phyloP scores from a whole-genome alignment of 2,888 invertebrate genomes.

The Phortica okadai region DNA sequence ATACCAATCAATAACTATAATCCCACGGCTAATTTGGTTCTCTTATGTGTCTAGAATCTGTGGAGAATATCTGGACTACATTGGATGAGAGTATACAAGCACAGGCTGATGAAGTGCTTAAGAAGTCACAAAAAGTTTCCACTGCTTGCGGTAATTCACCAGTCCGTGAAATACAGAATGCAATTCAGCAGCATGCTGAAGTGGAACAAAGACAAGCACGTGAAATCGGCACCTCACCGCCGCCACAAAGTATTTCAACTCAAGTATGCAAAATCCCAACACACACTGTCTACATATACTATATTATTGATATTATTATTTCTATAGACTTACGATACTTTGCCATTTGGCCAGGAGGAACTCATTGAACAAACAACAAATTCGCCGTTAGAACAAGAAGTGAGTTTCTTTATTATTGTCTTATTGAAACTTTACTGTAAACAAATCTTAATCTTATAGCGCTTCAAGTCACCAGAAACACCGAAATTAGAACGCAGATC shows the following conservation, averaged over 20 bases:
- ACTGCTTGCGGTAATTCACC: conserved; percentile 83
- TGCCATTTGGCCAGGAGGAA: conserved; percentile 51
- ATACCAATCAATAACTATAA: conserved; percentile 49
- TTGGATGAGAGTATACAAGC: conserved; percentile 75
- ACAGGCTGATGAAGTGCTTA: conserved; percentile 67
- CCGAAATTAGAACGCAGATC: conserved; percentile 57
- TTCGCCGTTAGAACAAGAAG: conserved; percentile 34
- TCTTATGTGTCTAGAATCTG: conserved; percentile 60
- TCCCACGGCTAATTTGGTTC: conserved; percentile 34
- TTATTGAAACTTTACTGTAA: background rate
- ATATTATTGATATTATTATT: no score
- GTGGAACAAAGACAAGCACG: conserved; percentile 48
- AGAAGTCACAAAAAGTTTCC: conserved; percentile 75
- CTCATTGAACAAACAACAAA: conserved; percentile 40
- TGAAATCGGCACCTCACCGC: conserved; percentile 89
- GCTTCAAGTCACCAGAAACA: conserved; percentile 51
- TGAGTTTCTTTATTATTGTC: background rate
- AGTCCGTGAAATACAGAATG: conserved; percentile 76
- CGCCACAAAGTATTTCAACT: conserved; percentile 91
- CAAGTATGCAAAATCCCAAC: conserved; percentile 80
- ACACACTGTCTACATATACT: background rate
- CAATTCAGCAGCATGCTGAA: background rate
- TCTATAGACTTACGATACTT: conserved; percentile 79
- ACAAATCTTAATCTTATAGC: conserved; percentile 6
- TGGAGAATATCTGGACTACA: conserved; percentile 75